Evolutionary conservation across 2,888 invertebrate species (phyloP), one percentile per base, ranked within the genome.

Genomic region (Myopa testacea): DNA sequence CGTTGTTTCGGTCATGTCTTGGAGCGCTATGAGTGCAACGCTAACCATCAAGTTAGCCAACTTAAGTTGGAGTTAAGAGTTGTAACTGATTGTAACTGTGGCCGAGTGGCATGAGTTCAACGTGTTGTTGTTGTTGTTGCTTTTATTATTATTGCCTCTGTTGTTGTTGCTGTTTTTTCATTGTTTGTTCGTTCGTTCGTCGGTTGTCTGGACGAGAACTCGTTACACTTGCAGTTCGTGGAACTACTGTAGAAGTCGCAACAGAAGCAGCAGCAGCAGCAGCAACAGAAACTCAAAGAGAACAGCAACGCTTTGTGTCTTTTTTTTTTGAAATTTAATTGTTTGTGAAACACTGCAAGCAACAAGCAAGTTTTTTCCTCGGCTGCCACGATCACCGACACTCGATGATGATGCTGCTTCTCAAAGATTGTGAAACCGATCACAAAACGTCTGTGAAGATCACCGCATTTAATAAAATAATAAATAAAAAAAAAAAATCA

Each of bases 81-180:
- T 55, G 55, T 55, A 55, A 55, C n/a, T 26, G 62, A 8, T 62
- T 62, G 19, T 62, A 62, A 62, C 34, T 62, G 19, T 26, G 62
- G 26, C n/a, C 12, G 26, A 26, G 34, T 34, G 1, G 62, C 62
- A 26, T 14, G 62, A 26, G n/a, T 8, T 12, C 52, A 34, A 26
- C 19, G 45, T 50, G 40, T 69, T 45, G n/a, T 69, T 50, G 40
- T 69, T 45, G n/a, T 45, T 69, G 50, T 50, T 82, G 76, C 8
- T 82, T 80, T 75, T 75, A 82, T 83, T 79, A 82, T 19, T 73
- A 69, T 52, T 19, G 40, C 50, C 76, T 77, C 45, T 67, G 76
- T 38, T 75, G 77, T 62, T 82, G 76, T 7, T 82, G 78, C 40
- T 77, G 77, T 79, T 80, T 75, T 75, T 82, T 83, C 78, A 82